Percentiles rank a stretch among this genome's conserved stretches.
Evolutionary conservation across 2,113 vertebrate species (phyloP).

Genomic region (Alethe castanea): DNA sequence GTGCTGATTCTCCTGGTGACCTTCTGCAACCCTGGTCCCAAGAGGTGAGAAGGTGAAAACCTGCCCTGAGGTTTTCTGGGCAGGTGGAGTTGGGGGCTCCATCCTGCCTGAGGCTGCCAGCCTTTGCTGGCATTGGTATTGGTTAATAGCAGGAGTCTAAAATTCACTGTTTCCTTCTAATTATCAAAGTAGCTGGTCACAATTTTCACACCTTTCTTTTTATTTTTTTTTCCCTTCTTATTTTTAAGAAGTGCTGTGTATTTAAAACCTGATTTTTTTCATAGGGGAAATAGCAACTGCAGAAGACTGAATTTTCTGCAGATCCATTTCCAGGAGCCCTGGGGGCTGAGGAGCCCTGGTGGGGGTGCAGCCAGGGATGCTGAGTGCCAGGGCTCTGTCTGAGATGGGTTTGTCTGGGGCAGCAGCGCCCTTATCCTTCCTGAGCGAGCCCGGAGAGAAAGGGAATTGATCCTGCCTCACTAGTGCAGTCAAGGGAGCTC

Average conservation of each 20-base stretch:
- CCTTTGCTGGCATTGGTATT: background rate
- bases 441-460: background rate
- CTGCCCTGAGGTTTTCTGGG: fast-evolving
- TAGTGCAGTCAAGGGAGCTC: background rate
- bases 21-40: fast-evolving
- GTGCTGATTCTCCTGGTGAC: background rate
- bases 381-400: background rate
- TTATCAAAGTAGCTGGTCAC: background rate
- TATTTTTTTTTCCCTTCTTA: background rate
- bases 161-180: background rate
- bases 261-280: background rate
- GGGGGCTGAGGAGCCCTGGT: too few relatives aligned
- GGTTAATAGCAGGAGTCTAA: background rate
- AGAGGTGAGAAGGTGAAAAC: background rate
- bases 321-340: background rate
- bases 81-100: background rate
- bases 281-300: background rate
- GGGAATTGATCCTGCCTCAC: background rate
- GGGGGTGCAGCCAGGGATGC: background rate
- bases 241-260: background rate
- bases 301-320: background rate
- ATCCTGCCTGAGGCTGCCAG: background rate
- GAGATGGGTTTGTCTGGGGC: background rate
- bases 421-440: background rate
- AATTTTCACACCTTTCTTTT: background rate